Conservation (phyloP, 2,113 vertebrate genomes). For the Python bivittatus region DNA sequence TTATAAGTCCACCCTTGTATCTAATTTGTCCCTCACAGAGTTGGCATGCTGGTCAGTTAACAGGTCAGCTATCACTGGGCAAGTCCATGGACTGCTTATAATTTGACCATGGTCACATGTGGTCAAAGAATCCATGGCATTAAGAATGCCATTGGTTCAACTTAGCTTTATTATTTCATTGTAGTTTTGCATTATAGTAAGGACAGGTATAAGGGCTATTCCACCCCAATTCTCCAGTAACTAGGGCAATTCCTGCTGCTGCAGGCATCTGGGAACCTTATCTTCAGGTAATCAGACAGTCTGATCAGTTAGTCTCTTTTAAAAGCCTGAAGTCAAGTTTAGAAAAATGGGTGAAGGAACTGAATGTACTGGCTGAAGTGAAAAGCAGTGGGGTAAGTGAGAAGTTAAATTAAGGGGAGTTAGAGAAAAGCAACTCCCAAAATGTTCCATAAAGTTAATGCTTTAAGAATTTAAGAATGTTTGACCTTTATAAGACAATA, state of each 20-base stretch:
- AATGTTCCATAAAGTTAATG: not conserved
- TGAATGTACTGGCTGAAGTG: not conserved
- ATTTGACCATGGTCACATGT: not conserved
- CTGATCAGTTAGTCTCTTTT: not conserved
- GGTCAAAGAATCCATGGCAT: not conserved
- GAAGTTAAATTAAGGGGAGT: not conserved
- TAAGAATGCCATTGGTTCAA: not conserved
- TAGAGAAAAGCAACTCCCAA: not conserved
- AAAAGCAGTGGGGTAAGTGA: not conserved
- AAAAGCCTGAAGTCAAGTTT: not conserved
- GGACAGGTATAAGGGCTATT: not conserved
- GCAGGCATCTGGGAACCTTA: not conserved
- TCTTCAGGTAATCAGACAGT: not conserved
- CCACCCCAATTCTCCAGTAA: not conserved
- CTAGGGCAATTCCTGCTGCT: not conserved
- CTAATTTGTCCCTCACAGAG: not conserved
- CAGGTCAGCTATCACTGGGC: not conserved
- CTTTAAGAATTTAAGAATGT: not conserved
- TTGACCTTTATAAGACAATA: not conserved
- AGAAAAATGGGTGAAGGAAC: not conserved
- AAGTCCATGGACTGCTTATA: not conserved
- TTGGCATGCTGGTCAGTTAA: not conserved
- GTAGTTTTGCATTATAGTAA: not conserved
- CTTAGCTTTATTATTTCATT: not conserved
- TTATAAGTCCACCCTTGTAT: not conserved